Conservation (phyloP, 2,888 invertebrate species). For the Netelia melanura region DNA sequence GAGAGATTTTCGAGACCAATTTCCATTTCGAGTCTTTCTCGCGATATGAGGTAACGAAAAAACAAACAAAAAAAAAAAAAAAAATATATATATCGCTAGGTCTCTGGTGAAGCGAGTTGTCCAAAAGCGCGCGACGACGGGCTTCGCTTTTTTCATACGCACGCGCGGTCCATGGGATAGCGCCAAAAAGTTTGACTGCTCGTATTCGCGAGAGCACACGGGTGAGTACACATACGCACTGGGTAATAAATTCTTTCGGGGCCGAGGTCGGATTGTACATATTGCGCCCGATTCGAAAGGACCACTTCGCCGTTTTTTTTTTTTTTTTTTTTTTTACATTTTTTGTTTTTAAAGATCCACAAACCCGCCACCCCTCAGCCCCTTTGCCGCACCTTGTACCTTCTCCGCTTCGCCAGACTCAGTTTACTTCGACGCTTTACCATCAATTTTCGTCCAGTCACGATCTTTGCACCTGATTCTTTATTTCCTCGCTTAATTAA, state of each 20-base stretch:
- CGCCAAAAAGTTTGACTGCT: slow-evolving; percentile 47
- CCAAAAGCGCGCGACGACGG: not conserved
- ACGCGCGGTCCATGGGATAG: not conserved
- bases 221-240: slow-evolving; percentile 56
- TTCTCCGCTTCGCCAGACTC: slow-evolving; percentile 10
- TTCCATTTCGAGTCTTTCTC: too few relatives aligned
- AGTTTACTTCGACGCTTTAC: slow-evolving; percentile 31
- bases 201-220: slow-evolving; percentile 21
- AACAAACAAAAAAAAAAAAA: too few relatives aligned
- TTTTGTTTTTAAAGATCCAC: slow-evolving; percentile 59
- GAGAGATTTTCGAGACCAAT: too few relatives aligned
- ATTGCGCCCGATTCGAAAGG: slow-evolving; percentile 75
- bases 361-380: slow-evolving; percentile 15
- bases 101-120: too few relatives aligned
- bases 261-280: slow-evolving; percentile 75
- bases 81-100: too few relatives aligned
- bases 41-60: too few relatives aligned
- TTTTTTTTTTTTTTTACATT: slow-evolving; percentile 53
- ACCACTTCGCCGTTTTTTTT: slow-evolving; percentile 57
- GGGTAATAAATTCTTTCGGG: slow-evolving; percentile 78
- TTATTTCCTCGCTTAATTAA: slow-evolving; percentile 12
- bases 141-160: slow-evolving; percentile 28
- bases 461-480: slow-evolving; percentile 29
- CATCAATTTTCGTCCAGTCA: slow-evolving; percentile 30
- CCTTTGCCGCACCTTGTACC: slow-evolving; percentile 19